Evolutionary conservation across 1,140 invertebrate species (phyloP).

Genomic region (Anastatus disparis): DNA sequence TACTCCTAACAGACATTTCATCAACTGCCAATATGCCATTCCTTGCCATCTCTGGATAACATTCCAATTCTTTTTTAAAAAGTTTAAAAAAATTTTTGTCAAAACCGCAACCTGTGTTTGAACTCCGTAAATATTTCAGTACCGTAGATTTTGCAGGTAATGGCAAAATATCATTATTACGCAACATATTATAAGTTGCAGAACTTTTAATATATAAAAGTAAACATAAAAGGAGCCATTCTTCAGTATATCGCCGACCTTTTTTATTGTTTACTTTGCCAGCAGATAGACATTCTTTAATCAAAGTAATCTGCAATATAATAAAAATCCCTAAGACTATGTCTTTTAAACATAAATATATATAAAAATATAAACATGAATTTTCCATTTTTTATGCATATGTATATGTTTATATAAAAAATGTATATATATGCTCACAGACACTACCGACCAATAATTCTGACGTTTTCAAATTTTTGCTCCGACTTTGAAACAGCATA

Average conservation of each 20-base stretch:
- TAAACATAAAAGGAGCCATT: background rate
- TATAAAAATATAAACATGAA: no score
- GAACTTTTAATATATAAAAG: background rate
- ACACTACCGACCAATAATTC: no score
- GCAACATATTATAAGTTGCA: background rate
- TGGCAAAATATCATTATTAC: slow-evolving; percentile 28
- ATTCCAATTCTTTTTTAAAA: slow-evolving; percentile 29
- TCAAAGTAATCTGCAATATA: no score
- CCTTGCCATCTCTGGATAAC: background rate
- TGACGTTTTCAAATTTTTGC: no score
- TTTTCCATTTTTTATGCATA: no score
- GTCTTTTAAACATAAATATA: no score
- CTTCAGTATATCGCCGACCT: background rate
- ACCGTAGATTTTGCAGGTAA: slow-evolving; percentile 21
- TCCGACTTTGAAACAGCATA: no score
- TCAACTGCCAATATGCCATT: slow-evolving; percentile 35
- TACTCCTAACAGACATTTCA: slow-evolving; percentile 29
- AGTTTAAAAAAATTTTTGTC: slow-evolving; percentile 43
- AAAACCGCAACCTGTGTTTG: slow-evolving; percentile 36
- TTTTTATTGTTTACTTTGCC: no score
- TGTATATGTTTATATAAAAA: no score
- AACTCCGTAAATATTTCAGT: slow-evolving; percentile 4
- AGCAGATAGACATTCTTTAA: no score
- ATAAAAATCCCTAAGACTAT: no score
- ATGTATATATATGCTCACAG: no score